Conservation (phyloP, 2,888 invertebrate species). For the Drosophila koepferae region DNA sequence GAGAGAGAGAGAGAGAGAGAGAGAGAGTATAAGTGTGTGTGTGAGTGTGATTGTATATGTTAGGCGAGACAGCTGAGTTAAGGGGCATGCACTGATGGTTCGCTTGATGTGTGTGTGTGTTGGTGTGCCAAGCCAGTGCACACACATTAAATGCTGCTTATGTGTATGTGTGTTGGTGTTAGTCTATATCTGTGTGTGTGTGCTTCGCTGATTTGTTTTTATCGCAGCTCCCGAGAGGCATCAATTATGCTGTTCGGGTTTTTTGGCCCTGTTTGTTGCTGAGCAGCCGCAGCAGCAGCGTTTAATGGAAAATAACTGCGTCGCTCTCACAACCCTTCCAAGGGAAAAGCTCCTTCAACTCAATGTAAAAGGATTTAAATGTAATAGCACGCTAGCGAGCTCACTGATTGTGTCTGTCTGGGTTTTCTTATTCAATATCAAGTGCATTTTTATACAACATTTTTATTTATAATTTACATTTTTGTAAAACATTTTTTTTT, state of each 20-base stretch:
- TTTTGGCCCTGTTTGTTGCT: slow-evolving; percentile 22
- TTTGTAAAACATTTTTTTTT: neutral
- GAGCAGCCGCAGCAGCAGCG: slow-evolving; percentile 40
- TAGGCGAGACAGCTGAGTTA: slow-evolving; percentile 54
- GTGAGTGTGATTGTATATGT: slow-evolving; percentile 25
- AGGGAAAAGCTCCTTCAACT: slow-evolving; percentile 22
- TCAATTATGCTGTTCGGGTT: slow-evolving; percentile 70
- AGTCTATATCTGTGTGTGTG: slow-evolving; percentile 36
- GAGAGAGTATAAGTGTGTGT: slow-evolving; percentile 15
- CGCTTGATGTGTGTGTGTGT: slow-evolving; percentile 31
- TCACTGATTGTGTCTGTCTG: slow-evolving; percentile 6
- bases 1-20: neutral
- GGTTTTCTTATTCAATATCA: neutral
- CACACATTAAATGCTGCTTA: slow-evolving; percentile 26
- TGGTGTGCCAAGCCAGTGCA: slow-evolving; percentile 22
- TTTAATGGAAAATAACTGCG: slow-evolving; percentile 63
- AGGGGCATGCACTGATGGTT: slow-evolving; percentile 33
- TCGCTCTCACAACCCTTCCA: slow-evolving; percentile 38
- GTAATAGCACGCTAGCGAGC: neutral
- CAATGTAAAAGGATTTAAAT: slow-evolving; percentile 3
- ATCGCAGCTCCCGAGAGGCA: slow-evolving; percentile 79
- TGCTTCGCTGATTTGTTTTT: slow-evolving; percentile 75
- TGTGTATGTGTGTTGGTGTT: slow-evolving; percentile 2
- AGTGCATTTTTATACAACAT: neutral
- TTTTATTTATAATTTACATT: neutral